These are phyloP conservation scores for Oxycera nigricornis DNA, from an alignment of 2,888 invertebrate species.

Conservation along the genomic window DNA sequence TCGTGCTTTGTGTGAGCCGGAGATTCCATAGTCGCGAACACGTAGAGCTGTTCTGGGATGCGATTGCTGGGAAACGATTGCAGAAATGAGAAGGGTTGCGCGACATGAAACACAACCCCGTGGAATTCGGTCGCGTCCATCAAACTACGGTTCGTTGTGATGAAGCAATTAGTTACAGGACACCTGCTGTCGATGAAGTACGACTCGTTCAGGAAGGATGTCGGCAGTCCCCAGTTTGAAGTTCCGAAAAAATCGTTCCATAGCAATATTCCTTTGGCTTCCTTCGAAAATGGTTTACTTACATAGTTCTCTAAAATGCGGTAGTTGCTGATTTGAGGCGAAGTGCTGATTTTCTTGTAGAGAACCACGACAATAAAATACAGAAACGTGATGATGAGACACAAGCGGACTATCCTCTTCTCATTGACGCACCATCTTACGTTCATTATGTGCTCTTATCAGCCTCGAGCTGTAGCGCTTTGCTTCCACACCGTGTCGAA, in stretches of 20 bases:
- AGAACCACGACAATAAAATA: not conserved
- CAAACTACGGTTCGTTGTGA: conserved; percentile 59
- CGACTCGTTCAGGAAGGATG: not conserved
- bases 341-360: not conserved
- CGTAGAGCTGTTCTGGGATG: conserved; percentile 62
- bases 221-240: conserved; percentile 52
- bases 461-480: not conserved
- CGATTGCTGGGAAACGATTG: conserved; percentile 59
- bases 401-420: not conserved
- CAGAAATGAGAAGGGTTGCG: conserved; percentile 57
- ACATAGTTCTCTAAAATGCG: not conserved
- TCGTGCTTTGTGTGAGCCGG: conserved; percentile 59
- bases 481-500: too few species aligned
- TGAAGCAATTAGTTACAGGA: conserved; percentile 61
- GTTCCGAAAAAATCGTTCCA: conserved; percentile 58
- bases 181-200: conserved; percentile 53
- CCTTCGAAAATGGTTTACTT: conserved; percentile 7
- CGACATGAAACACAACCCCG: conserved; percentile 65
- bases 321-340: conserved; percentile 5
- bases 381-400: not conserved
- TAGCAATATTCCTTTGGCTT: conserved; percentile 53
- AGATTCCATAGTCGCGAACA: conserved; percentile 64
- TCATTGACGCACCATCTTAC: not conserved
- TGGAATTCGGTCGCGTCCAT: conserved; percentile 61
- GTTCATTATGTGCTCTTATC: not conserved